Percentiles rank a stretch among this genome's conserved stretches.
Conservation (phyloP, 64 coral and sea anemone genomes). For the Acropora yongei region DNA sequence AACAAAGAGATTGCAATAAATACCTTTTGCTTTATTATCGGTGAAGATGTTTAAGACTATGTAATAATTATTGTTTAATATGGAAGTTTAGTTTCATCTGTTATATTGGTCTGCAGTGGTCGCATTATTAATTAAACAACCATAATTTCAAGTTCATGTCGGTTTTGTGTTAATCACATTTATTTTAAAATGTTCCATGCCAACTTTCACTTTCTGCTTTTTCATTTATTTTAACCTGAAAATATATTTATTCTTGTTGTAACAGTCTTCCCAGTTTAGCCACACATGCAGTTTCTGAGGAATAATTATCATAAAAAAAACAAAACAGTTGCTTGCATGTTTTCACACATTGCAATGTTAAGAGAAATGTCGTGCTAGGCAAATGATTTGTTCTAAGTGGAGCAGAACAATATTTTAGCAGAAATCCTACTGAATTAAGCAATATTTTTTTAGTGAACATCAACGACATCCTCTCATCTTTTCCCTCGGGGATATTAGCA, state of each 20-base stretch:
- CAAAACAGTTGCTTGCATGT: constrained; percentile 25
- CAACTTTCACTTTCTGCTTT: too few relatives aligned
- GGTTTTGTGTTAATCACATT: not conserved
- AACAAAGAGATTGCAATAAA: too few relatives aligned
- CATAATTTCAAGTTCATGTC: not conserved
- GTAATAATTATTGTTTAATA: too few relatives aligned
- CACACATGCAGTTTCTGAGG: constrained; percentile 41
- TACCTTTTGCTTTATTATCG: too few relatives aligned
- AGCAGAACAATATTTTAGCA: too few relatives aligned
- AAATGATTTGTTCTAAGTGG: too few relatives aligned
- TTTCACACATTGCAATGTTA: constrained; percentile 13
- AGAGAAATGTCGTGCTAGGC: constrained; percentile 36
- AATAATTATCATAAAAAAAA: constrained; percentile 27
- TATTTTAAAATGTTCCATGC: too few relatives aligned
- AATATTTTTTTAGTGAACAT: not conserved
- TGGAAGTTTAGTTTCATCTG: too few relatives aligned
- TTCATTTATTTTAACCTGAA: too few relatives aligned
- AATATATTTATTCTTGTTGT: constrained; percentile 34
- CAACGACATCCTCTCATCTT: constrained; percentile 15
- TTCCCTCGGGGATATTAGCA: not conserved
- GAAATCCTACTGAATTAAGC: not conserved
- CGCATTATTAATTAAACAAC: too few relatives aligned
- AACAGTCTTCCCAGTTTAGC: constrained; percentile 54
- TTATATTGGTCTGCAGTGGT: too few relatives aligned
- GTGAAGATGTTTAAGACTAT: too few relatives aligned